These are phyloP conservation scores for Heliconius melpomene DNA, from an alignment of 1,140 invertebrate genomes.

Conservation along the genomic window DNA sequence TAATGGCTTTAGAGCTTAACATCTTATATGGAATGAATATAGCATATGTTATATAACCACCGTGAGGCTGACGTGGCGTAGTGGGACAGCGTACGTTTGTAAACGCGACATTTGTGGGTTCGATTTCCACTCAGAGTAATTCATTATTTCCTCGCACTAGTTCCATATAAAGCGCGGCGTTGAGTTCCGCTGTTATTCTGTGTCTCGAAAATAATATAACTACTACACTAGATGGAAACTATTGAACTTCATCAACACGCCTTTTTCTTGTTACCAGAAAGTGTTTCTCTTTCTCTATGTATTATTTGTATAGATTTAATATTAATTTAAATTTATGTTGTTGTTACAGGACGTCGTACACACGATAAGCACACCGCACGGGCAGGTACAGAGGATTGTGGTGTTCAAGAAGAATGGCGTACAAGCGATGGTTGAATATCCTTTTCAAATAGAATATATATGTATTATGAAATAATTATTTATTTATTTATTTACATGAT, in stretches of 20 bases:
- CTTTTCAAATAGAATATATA: slow-evolving; percentile 83
- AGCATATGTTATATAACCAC: too few relatives aligned
- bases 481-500: background rate
- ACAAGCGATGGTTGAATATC: slow-evolving; percentile 99
- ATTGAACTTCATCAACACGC: background rate
- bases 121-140: too few relatives aligned
- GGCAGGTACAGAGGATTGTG: slow-evolving; percentile 98
- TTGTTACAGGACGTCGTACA: slow-evolving; percentile 92
- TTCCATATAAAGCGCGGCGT: too few relatives aligned
- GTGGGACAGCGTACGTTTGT: background rate
- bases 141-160: too few relatives aligned
- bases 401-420: slow-evolving; percentile 99
- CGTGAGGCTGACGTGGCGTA: background rate
- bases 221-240: too few relatives aligned
- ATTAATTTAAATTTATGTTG: slow-evolving; percentile 40
- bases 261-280: too few relatives aligned
- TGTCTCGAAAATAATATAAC: too few relatives aligned
- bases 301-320: background rate
- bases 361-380: slow-evolving; percentile 96
- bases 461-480: background rate
- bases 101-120: background rate
- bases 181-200: too few relatives aligned
- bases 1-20: too few relatives aligned
- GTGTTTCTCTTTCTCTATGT: too few relatives aligned
- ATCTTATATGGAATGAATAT: too few relatives aligned